phyloP scores from a whole-genome alignment of 2,797 vertebrate genomes.

The Bradypodion pumilum region DNA sequence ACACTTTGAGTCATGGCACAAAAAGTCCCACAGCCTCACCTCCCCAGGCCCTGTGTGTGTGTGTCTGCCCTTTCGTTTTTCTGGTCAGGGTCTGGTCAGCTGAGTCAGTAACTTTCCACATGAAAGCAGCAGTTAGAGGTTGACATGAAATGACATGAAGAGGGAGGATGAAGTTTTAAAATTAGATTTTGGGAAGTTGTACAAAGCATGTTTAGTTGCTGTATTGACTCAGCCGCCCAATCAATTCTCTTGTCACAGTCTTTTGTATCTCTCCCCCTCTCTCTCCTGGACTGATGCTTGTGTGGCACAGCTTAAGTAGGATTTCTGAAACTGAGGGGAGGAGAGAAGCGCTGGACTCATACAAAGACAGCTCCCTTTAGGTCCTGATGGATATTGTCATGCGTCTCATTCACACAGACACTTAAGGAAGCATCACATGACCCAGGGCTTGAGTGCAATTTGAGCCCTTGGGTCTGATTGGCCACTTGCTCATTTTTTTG shows the following conservation, averaged over 20 bases:
- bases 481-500: slow-evolving; percentile 67
- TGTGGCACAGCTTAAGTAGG: slow-evolving; percentile 23
- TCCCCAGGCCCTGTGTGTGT: background rate
- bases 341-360: slow-evolving; percentile 16
- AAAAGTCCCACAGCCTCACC: background rate
- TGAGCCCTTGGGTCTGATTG: slow-evolving; percentile 67
- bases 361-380: slow-evolving; percentile 42
- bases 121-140: background rate
- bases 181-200: background rate
- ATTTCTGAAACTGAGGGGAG: slow-evolving; percentile 14
- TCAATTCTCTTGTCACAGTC: slow-evolving; percentile 22
- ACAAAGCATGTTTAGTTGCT: background rate
- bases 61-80: rapidly evolving
- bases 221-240: background rate
- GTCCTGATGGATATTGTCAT: slow-evolving; percentile 48
- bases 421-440: slow-evolving; percentile 48
- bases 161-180: background rate
- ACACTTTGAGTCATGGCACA: background rate
- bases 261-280: background rate
- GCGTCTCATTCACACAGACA: slow-evolving; percentile 43
- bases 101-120: background rate
- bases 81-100: background rate
- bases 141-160: background rate
- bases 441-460: slow-evolving; percentile 45
- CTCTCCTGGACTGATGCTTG: background rate